A percentile compares a stretch with the other conserved stretches of the same genome.
Evolutionary conservation across 1,140 invertebrate species (phyloP).

Genomic region (Drosophila nebulosa): DNA sequence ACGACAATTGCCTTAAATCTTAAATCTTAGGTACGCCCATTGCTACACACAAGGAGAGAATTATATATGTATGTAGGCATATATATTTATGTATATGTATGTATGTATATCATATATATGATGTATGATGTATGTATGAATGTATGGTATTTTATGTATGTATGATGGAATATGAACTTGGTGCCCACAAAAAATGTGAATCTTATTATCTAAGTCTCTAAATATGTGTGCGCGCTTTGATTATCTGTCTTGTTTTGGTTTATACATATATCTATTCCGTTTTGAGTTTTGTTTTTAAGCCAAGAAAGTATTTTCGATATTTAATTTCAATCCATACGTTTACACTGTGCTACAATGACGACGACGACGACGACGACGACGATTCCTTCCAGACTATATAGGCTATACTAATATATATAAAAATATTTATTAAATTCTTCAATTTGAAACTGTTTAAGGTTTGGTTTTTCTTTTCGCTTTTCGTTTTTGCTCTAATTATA

Average conservation of each 20-base stretch:
- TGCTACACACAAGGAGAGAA: constrained; percentile 11
- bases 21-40: constrained; percentile 34
- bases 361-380: too few species aligned
- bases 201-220: constrained; percentile 20
- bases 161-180: constrained; percentile 43
- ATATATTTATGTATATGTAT: constrained; percentile 5
- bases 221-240: constrained; percentile 61
- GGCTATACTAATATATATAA: neutral
- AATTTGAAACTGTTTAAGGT: constrained; percentile 58
- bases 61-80: constrained; percentile 8
- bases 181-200: constrained; percentile 39
- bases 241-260: constrained; percentile 66
- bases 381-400: too few species aligned
- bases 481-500: neutral
- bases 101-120: neutral
- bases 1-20: constrained; percentile 16
- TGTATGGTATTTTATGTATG: neutral
- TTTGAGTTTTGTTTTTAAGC: neutral
- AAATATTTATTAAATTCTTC: constrained; percentile 58
- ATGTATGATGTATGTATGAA: neutral
- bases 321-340: neutral
- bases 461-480: neutral
- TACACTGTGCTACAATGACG: neutral
- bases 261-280: neutral
- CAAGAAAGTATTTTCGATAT: neutral